phyloP scores from a whole-genome alignment of 2,797 vertebrate species.

The Macrochelys suwanniensis region DNA sequence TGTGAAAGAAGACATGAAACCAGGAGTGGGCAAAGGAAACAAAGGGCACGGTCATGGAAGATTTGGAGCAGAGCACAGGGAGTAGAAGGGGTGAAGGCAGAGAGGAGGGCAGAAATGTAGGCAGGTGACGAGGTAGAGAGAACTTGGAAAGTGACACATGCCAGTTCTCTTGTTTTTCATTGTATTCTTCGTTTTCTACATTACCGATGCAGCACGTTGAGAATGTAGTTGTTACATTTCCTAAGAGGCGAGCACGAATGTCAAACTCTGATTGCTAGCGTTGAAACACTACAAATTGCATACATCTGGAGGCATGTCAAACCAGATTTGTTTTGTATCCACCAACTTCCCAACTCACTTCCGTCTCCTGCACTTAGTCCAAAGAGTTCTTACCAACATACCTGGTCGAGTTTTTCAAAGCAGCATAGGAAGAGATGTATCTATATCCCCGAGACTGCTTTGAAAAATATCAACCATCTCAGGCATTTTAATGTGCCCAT shows the following conservation, averaged over 20 bases:
- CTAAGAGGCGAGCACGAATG: fast-evolving
- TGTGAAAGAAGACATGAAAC: not conserved
- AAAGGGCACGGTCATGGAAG: not conserved
- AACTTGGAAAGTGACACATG: not conserved
- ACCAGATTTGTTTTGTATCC: not conserved
- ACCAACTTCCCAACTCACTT: fast-evolving
- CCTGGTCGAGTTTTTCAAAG: not conserved
- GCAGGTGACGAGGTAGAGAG: not conserved
- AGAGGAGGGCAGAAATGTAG: not conserved
- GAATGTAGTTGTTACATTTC: not conserved
- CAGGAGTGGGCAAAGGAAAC: not conserved
- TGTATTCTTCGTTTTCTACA: fast-evolving
- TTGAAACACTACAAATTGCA: not conserved
- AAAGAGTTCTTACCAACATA: not conserved
- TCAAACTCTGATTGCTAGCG: not conserved
- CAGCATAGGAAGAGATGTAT: not conserved
- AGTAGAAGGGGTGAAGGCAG: not conserved
- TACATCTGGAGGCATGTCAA: not conserved
- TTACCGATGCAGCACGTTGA: not conserved
- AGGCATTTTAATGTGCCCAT: not conserved
- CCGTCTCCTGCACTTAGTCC: not conserved
- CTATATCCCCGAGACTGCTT: not conserved
- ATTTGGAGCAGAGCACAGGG: not conserved
- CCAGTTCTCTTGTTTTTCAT: not conserved
- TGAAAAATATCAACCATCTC: not conserved